These are phyloP conservation scores for Chrysomallon squamiferum DNA, from an alignment of 1,140 invertebrate species.

Conservation along the genomic window DNA sequence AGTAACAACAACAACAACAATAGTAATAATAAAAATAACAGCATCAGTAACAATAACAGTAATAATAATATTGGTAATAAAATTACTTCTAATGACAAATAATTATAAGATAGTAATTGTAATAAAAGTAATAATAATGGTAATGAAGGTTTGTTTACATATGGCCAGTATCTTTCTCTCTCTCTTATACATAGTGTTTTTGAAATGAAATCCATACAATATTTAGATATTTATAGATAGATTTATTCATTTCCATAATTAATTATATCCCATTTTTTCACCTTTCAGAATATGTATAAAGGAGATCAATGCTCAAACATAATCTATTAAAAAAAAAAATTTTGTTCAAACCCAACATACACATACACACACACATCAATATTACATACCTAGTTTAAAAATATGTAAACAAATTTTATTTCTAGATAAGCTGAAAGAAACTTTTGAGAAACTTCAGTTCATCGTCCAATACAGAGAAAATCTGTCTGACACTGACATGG, in stretches of 20 bases:
- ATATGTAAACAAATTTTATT: not conserved
- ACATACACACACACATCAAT: not conserved
- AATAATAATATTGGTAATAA: not conserved
- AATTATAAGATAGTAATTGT: not conserved
- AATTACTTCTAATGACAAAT: not conserved
- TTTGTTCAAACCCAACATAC: too few species aligned
- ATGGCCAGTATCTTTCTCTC: too few species aligned
- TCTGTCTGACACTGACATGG: slow-evolving; percentile 23
- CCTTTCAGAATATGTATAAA: too few species aligned
- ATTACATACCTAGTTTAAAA: not conserved
- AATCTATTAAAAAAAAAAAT: too few species aligned
- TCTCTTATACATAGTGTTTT: too few species aligned
- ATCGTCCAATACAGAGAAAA: slow-evolving; percentile 15
- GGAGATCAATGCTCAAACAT: too few species aligned
- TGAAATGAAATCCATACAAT: too few species aligned
- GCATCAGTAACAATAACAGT: not conserved
- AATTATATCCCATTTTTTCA: too few species aligned
- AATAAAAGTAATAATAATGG: not conserved
- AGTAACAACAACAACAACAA: too few species aligned
- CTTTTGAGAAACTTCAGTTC: slow-evolving; percentile 40
- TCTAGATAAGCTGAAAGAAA: slow-evolving; percentile 34
- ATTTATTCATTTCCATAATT: too few species aligned
- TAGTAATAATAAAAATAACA: too few species aligned
- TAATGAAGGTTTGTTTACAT: not conserved
- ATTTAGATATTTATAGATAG: not conserved